Percentiles rank a stretch among this genome's conserved stretches.
phyloP scores from a whole-genome alignment of 2,888 invertebrate genomes.

The Andrena hattorfiana region DNA sequence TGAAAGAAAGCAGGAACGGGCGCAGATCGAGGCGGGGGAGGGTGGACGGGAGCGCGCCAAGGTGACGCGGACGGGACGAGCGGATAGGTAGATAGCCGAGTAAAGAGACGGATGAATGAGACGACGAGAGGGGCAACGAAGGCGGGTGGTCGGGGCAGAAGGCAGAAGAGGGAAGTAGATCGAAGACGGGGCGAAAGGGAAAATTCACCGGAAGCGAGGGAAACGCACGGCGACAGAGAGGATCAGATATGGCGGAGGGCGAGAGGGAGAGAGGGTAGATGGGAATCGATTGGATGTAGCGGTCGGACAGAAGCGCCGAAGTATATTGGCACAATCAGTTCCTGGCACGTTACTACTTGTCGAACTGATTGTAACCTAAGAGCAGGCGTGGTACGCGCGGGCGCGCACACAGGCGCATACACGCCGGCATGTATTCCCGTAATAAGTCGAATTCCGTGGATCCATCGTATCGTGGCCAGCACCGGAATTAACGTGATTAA shows the following conservation, averaged over 20 bases:
- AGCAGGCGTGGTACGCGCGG: constrained; percentile 40
- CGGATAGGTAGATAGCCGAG: constrained; percentile 40
- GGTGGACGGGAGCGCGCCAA: background rate
- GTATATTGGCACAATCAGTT: constrained; percentile 77
- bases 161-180: background rate
- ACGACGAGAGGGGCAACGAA: background rate
- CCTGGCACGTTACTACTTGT: constrained; percentile 71
- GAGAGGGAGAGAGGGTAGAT: background rate
- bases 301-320: constrained; percentile 49
- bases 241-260: background rate
- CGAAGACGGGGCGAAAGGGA: constrained; percentile 5
- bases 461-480: constrained; percentile 12
- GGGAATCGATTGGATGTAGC: constrained; percentile 59
- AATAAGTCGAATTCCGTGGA: constrained; percentile 56
- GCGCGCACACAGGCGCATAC: constrained; percentile 4
- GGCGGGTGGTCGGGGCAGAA: background rate
- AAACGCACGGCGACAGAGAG: background rate
- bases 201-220: constrained; percentile 6
- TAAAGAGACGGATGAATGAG: constrained; percentile 25
- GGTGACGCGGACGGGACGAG: constrained; percentile 23
- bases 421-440: constrained; percentile 23
- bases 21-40: background rate
- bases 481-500: constrained; percentile 61
- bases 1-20: constrained; percentile 42
- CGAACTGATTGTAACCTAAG: constrained; percentile 71